These are phyloP conservation scores for Aspidiotus destructor DNA, from an alignment of 2,888 invertebrate species.

Conservation along the genomic window DNA sequence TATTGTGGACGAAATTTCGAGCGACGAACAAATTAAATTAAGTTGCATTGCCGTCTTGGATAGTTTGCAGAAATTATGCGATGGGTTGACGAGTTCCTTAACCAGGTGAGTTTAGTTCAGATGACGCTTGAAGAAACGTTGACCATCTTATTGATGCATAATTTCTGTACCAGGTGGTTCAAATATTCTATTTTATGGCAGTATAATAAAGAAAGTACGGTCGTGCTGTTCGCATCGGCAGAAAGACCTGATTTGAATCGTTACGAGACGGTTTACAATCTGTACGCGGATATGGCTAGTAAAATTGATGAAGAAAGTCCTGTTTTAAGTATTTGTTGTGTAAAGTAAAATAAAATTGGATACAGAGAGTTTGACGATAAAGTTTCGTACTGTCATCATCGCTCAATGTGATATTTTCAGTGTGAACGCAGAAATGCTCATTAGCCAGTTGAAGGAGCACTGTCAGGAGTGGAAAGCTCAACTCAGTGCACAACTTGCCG, in stretches of 20 bases:
- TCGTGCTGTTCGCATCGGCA: slow-evolving; percentile 7
- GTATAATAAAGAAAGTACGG: slow-evolving; percentile 19
- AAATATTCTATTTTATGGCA: slow-evolving; percentile 25
- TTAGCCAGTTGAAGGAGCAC: slow-evolving; percentile 20
- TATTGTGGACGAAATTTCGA: neutral
- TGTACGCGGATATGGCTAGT: slow-evolving; percentile 16
- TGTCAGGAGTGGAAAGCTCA: slow-evolving; percentile 25
- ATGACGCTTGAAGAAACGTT: neutral
- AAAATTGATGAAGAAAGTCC: slow-evolving; percentile 26
- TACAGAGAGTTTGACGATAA: neutral
- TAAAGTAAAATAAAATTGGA: slow-evolving; percentile 11
- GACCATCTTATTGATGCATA: too few species aligned
- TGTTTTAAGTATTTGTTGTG: slow-evolving; percentile 8
- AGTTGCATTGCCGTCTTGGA: slow-evolving; percentile 6
- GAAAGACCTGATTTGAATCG: slow-evolving; percentile 15
- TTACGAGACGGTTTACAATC: slow-evolving; percentile 27
- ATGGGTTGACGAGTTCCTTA: neutral
- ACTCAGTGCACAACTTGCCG: slow-evolving; percentile 15
- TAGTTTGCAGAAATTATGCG: slow-evolving; percentile 12
- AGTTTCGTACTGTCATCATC: too few species aligned
- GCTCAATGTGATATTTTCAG: neutral
- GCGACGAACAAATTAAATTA: slow-evolving; percentile 9
- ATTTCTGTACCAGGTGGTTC: slow-evolving; percentile 9
- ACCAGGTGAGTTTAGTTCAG: neutral
- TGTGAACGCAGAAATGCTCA: slow-evolving; percentile 7